Percentiles rank a stretch among this genome's conserved stretches.
phyloP scores from a whole-genome alignment of 2,888 invertebrate genomes.

The Rhopalosiphum nymphaeae region DNA sequence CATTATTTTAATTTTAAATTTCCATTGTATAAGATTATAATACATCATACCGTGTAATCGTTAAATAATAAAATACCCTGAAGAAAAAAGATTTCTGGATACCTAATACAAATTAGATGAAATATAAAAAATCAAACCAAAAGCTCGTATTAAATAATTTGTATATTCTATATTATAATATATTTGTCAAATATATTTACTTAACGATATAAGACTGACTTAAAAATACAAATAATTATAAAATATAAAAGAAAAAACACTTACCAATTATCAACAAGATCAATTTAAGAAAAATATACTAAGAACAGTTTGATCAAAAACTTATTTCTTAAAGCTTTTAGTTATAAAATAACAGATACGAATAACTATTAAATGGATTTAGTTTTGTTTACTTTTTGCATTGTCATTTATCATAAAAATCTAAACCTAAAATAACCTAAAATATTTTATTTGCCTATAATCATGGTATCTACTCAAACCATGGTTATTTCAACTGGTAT shows the following conservation, averaged over 20 bases:
- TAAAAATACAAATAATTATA: not conserved
- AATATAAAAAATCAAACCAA: not conserved
- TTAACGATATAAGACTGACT: not conserved
- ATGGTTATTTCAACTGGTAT: not conserved
- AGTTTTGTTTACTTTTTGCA: constrained; percentile 59
- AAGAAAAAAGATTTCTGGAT: not conserved
- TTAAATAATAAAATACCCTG: not conserved
- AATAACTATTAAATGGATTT: not conserved
- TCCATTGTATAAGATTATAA: not conserved
- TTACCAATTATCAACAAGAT: not conserved
- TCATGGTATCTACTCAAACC: not conserved
- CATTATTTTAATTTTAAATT: not conserved
- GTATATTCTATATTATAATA: not conserved
- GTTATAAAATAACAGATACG: not conserved
- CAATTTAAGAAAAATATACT: not conserved
- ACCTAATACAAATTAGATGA: not conserved
- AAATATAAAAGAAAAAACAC: not conserved
- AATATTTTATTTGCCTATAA: not conserved
- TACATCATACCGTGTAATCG: not conserved
- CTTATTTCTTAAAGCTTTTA: not conserved
- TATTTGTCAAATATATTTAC: not conserved
- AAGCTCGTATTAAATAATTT: not conserved
- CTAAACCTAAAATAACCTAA: constrained; percentile 25
- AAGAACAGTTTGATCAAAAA: not conserved
- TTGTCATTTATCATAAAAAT: constrained; percentile 52